Evolutionary conservation across 1,140 invertebrate genomes (phyloP).

Genomic region (Drosophila suzukii): DNA sequence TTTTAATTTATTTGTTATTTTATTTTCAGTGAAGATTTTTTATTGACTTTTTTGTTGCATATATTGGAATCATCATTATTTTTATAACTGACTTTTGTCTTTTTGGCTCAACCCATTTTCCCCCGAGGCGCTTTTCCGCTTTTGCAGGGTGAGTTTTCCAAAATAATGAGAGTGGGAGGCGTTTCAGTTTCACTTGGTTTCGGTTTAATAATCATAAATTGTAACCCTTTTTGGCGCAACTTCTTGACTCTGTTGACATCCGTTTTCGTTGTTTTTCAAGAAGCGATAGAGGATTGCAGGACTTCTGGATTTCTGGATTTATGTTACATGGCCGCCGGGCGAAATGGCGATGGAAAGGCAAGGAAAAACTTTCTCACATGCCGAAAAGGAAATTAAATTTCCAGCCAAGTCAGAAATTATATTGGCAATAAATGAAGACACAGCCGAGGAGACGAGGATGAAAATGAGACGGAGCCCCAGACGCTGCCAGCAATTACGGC

Average conservation of each 20-base stretch:
- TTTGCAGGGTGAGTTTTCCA: not conserved
- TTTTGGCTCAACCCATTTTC: conserved; percentile 5
- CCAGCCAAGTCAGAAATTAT: conserved; percentile 77
- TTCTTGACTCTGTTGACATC: conserved; percentile 68
- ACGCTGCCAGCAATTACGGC: conserved; percentile 65
- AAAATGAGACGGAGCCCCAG: conserved; percentile 38
- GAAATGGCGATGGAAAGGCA: conserved; percentile 4
- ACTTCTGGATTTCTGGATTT: conserved; percentile 35
- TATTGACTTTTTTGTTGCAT: not conserved
- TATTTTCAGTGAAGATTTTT: not conserved
- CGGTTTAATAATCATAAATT: conserved; percentile 82
- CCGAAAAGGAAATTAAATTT: conserved; percentile 77
- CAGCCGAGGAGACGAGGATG: conserved; percentile 28
- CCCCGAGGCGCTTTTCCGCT: conserved; percentile 7
- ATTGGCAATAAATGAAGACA: conserved; percentile 80
- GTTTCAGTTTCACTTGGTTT: conserved; percentile 22
- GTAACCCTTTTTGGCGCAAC: conserved; percentile 68
- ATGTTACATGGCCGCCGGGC: conserved; percentile 60
- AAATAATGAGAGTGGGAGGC: conserved; percentile 7
- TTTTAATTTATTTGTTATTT: not conserved
- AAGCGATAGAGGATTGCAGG: conserved; percentile 42
- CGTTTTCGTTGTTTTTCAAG: conserved; percentile 38
- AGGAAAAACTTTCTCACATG: conserved; percentile 30
- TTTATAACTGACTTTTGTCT: conserved; percentile 10
- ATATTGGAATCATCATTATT: conserved; percentile 12